Evolutionary conservation across 1,140 invertebrate species (phyloP).

Genomic region (Goniozus legneri): DNA sequence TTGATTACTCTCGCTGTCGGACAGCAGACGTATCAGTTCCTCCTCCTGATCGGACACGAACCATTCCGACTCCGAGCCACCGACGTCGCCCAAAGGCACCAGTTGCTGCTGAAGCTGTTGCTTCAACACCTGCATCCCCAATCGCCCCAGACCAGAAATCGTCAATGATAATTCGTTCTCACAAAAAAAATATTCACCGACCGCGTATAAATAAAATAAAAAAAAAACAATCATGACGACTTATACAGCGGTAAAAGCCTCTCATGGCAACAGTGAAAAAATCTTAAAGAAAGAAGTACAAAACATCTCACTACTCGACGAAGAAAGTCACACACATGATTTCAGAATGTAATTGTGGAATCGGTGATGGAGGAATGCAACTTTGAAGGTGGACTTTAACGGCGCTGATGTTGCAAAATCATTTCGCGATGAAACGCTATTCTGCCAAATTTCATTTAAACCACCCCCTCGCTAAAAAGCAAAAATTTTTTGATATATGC

Average conservation of each 20-base stretch:
- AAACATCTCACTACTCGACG: constrained; percentile 12
- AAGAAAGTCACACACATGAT: constrained; percentile 25
- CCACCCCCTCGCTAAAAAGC: no score
- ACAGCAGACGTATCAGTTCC: constrained; percentile 69
- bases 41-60: constrained; percentile 79
- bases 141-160: constrained; percentile 45
- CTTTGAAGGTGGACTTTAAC: constrained; percentile 50
- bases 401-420: constrained; percentile 24
- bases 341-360: background rate
- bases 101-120: constrained; percentile 48
- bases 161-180: constrained; percentile 41
- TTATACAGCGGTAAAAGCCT: no score
- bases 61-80: constrained; percentile 71
- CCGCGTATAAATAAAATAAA: no score
- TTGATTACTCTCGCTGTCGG: constrained; percentile 45
- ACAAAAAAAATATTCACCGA: no score
- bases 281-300: no score
- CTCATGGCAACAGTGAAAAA: constrained; percentile 9
- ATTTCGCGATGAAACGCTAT: constrained; percentile 16
- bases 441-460: constrained; percentile 9
- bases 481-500: no score
- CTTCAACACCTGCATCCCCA: constrained; percentile 48
- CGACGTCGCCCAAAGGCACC: constrained; percentile 43
- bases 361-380: constrained; percentile 9
- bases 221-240: no score